Base-by-base conservation (phyloP, 2,888 invertebrate species). In the Sinotaia quadrata region DNA sequence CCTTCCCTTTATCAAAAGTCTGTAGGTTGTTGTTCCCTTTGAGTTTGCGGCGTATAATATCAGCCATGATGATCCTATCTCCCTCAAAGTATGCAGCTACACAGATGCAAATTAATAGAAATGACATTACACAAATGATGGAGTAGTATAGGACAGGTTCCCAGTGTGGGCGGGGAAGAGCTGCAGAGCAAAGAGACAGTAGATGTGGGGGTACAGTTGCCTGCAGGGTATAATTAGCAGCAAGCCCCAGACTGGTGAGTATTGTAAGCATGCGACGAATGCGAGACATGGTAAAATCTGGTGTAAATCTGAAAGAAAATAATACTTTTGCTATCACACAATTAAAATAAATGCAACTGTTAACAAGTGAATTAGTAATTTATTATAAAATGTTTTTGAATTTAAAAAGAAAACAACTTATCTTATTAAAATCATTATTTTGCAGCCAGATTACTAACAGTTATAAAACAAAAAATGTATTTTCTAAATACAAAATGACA, bases 201-300 rank as follows among this genome's bases (percentile, higher is more conserved):
- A 92, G 91, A 73, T 92, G 91, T 0, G 90, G 89, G 61, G 91
- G 92, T 71, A 92, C 89, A 71, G 92, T 92, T 4, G 93, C 93
- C 59, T 93, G 90, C 71, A 95, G 87, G 0, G 92, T 91, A 84
- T 93, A 94, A 47, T 61, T 62, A 33, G 93, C 85, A 41, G 81
- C 75, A 18, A 81, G 77, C 15, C 88, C 89, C 36, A 90, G 76
- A 72, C 84, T 85, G 18, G 87, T 87, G 68, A 81, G 81, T 44
- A 88, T 76, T 63, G 89, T 88, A 60, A 90, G 82, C 60, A 85
- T 82, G 21, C 89, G 87, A 72, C 93, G 91, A 47, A 95, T 91
- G 74, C 93, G 91, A 0, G 94, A 91, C 80, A 94, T 88, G 0
- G 95, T 94, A 84, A 95, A 94, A 89, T 96, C 96, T 0, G 96